Conservation (phyloP, 1,140 invertebrate species). For the Mya arenaria region DNA sequence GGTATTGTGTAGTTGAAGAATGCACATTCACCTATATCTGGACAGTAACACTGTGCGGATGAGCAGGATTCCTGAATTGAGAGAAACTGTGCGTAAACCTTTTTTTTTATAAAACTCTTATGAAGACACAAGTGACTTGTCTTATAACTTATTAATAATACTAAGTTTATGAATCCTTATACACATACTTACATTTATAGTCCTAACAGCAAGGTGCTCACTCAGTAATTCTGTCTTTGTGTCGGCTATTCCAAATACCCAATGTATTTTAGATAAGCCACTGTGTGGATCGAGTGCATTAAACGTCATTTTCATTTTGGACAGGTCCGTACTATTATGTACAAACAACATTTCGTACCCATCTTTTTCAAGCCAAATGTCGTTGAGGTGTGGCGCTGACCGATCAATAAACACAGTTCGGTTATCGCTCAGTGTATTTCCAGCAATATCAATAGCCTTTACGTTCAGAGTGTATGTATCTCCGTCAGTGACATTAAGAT, state of each 20-base stretch:
- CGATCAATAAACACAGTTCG: conserved; percentile 58
- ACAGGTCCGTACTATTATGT: conserved; percentile 63
- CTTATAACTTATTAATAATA: background rate
- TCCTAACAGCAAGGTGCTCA: background rate
- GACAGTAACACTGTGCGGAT: conserved; percentile 50
- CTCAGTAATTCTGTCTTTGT: background rate
- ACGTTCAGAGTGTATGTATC: conserved; percentile 58
- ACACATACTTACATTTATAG: background rate
- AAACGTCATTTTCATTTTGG: conserved; percentile 64
- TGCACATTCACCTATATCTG: conserved; percentile 51
- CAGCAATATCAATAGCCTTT: conserved; percentile 52
- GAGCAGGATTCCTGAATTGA: background rate
- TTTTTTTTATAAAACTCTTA: background rate
- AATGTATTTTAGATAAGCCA: conserved; percentile 50
- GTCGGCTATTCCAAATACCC: conserved; percentile 46
- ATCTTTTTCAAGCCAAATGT: conserved; percentile 53
- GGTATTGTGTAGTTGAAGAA: conserved; percentile 33
- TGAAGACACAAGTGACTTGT: background rate
- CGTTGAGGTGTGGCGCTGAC: conserved; percentile 48
- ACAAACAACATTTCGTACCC: conserved; percentile 53
- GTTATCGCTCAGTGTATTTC: conserved; percentile 45
- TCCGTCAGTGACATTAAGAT: conserved; percentile 48
- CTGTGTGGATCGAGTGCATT: conserved; percentile 64
- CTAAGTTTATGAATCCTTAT: background rate
- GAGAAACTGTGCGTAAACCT: background rate